Conservation (phyloP, 2,797 vertebrate genomes). For the Notamacropus eugenii region DNA sequence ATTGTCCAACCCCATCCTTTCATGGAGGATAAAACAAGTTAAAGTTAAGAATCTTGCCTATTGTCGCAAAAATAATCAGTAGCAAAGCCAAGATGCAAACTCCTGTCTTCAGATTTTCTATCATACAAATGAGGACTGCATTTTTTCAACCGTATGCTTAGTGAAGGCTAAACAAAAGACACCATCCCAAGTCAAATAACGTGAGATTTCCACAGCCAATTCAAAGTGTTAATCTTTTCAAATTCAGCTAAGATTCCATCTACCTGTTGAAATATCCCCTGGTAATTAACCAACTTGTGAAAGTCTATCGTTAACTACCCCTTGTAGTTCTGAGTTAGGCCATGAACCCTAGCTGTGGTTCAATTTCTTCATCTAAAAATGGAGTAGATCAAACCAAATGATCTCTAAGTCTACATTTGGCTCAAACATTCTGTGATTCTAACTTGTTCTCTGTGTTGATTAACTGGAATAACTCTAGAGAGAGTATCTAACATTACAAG, state of each 20-base stretch:
- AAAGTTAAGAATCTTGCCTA: not conserved
- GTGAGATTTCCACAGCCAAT: not conserved
- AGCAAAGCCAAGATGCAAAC: not conserved
- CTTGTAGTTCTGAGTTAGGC: not conserved
- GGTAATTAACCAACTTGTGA: not conserved
- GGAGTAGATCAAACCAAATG: not conserved
- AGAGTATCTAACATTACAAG: not conserved
- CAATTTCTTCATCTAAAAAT: not conserved
- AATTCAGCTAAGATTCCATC: not conserved
- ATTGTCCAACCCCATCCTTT: not conserved
- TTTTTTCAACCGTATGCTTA: not conserved
- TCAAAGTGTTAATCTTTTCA: not conserved
- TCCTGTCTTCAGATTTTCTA: not conserved
- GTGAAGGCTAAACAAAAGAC: not conserved
- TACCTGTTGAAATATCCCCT: not conserved
- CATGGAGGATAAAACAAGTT: not conserved
- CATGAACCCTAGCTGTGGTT: not conserved
- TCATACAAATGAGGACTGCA: not conserved
- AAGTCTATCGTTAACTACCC: not conserved
- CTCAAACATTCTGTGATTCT: not conserved
- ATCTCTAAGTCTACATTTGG: not conserved
- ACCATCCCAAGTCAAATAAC: not conserved
- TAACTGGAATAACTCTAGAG: not conserved
- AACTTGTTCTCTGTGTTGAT: not conserved
- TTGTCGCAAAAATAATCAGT: not conserved